phyloP scores from a whole-genome alignment of 1,140 invertebrate genomes.

The Cheumatopsyche charites region DNA sequence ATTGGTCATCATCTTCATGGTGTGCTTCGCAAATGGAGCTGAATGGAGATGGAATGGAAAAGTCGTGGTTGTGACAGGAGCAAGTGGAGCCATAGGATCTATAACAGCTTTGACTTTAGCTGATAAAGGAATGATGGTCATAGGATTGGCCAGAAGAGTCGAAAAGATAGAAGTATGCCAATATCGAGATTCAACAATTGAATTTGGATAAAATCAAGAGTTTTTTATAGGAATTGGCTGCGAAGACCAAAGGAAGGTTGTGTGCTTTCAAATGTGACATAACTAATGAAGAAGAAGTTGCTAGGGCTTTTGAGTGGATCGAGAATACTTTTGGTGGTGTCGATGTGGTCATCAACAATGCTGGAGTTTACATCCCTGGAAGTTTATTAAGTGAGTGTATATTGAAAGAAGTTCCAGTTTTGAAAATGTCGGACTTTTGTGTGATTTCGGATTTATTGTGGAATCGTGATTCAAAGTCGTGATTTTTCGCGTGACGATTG shows the following conservation, averaged over 20 bases:
- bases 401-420: too few species aligned
- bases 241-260: conserved; percentile 46
- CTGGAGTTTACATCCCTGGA: conserved; percentile 55
- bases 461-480: too few species aligned
- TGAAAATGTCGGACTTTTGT: too few species aligned
- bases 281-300: conserved; percentile 66
- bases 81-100: conserved; percentile 73
- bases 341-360: conserved; percentile 74
- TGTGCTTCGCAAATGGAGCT: background rate
- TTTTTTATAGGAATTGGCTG: conserved; percentile 28
- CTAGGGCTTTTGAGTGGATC: conserved; percentile 66
- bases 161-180: conserved; percentile 51
- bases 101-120: conserved; percentile 64
- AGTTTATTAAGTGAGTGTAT: conserved; percentile 20
- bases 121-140: conserved; percentile 67
- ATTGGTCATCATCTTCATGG: background rate
- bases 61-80: conserved; percentile 76
- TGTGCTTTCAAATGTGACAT: conserved; percentile 65
- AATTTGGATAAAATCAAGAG: background rate
- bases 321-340: conserved; percentile 65
- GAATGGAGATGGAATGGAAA: conserved; percentile 64
- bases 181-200: background rate
- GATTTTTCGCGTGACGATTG: too few species aligned
- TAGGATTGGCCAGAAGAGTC: conserved; percentile 72
- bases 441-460: too few species aligned